phyloP scores from a whole-genome alignment of 64 coral and sea anemone species.

The Orbicella faveolata region DNA sequence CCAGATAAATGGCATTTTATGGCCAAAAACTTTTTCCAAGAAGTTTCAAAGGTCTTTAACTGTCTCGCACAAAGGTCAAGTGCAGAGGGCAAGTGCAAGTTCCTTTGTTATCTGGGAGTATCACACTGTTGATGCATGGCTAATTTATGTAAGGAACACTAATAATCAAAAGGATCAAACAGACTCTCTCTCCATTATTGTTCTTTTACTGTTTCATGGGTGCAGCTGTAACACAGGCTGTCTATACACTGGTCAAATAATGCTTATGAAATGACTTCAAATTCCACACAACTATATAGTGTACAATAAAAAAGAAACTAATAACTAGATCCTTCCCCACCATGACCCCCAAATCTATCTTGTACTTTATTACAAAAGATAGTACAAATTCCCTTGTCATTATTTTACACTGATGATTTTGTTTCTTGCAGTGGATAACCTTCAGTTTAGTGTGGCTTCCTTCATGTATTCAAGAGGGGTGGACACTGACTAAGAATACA shows the following conservation, averaged over 20 bases:
- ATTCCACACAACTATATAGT: neutral
- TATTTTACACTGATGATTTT: conserved; percentile 13
- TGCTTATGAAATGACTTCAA: neutral
- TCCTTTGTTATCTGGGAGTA: no score
- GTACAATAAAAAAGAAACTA: conserved; percentile 1
- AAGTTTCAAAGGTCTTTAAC: no score
- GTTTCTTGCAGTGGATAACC: neutral
- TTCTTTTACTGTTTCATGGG: neutral
- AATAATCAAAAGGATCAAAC: no score
- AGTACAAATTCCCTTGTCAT: conserved; percentile 10
- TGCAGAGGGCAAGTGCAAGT: no score
- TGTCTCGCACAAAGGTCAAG: no score
- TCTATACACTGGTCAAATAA: neutral
- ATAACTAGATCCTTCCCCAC: neutral
- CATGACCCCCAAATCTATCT: conserved; percentile 17
- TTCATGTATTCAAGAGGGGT: neutral
- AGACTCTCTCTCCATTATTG: no score
- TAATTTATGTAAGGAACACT: no score
- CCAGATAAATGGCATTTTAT: no score
- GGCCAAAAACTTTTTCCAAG: no score
- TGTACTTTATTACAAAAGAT: conserved; percentile 39
- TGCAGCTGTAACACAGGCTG: neutral
- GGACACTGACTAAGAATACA: neutral
- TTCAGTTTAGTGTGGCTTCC: neutral
- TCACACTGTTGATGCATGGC: no score